Percentiles rank a stretch among this genome's conserved stretches.
Conservation (phyloP, 2,888 invertebrate species). For the Corbicula japonica region DNA sequence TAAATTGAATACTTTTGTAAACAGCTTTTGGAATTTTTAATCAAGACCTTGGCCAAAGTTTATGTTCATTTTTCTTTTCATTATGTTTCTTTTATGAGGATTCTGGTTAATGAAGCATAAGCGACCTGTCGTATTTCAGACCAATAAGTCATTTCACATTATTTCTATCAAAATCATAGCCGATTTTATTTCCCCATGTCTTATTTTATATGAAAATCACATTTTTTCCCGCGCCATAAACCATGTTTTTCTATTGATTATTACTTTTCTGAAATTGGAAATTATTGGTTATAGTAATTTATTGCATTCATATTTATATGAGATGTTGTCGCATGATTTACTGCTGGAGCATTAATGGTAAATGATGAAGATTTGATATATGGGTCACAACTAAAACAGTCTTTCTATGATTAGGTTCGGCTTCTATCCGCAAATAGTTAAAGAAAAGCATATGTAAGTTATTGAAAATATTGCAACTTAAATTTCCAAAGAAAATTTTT, state of each 20-base stretch:
- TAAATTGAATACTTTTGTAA: no score
- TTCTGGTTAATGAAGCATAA: constrained; percentile 23
- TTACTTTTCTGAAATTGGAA: constrained; percentile 24
- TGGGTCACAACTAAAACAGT: neutral
- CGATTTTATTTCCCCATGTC: constrained; percentile 34
- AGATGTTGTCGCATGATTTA: neutral
- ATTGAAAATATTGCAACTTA: neutral
- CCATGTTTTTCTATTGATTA: constrained; percentile 32
- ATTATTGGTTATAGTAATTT: constrained; percentile 33
- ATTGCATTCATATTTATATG: constrained; percentile 35
- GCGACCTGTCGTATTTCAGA: constrained; percentile 17
- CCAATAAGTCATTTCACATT: constrained; percentile 35
- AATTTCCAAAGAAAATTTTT: neutral
- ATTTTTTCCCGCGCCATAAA: constrained; percentile 43
- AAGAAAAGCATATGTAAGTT: neutral
- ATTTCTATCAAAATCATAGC: constrained; percentile 33
- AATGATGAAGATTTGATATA: neutral
- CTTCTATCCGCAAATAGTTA: neutral
- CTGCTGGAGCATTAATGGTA: neutral
- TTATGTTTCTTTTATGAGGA: constrained; percentile 26
- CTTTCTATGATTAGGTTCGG: neutral
- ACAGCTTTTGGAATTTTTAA: constrained; percentile 35
- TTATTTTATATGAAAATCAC: constrained; percentile 42
- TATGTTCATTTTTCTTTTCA: constrained; percentile 37
- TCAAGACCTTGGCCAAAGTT: constrained; percentile 29